These are phyloP conservation scores for Cynopterus brachyotis DNA, from an alignment of 2,113 vertebrate genomes.

Conservation along the genomic window DNA sequence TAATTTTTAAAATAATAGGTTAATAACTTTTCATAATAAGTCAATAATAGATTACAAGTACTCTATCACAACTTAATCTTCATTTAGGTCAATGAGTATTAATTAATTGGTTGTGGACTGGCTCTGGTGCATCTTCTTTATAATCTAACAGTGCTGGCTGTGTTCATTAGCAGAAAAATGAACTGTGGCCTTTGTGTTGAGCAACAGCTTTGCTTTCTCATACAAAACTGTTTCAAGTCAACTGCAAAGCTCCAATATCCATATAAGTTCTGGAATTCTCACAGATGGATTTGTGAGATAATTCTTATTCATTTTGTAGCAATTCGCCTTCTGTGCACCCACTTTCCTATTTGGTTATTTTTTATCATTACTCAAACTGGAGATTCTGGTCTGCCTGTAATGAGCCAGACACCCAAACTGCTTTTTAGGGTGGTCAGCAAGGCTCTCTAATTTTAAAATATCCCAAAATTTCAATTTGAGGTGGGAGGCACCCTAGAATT, in stretches of 20 bases:
- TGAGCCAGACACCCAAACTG: not conserved
- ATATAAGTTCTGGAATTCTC: not conserved
- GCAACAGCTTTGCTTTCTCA: not conserved
- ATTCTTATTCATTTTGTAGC: not conserved
- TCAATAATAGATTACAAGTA: not conserved
- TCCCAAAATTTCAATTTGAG: not conserved
- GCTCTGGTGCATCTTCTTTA: not conserved
- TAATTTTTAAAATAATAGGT: not conserved
- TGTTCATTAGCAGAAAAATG: not conserved
- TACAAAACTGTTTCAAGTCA: not conserved
- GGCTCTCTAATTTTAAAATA: not conserved
- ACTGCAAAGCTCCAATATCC: not conserved
- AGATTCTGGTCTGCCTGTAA: not conserved
- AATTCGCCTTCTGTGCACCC: not conserved
- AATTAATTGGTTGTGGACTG: not conserved
- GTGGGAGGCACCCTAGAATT: not conserved
- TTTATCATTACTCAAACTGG: not conserved
- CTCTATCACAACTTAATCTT: not conserved
- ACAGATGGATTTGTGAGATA: not conserved
- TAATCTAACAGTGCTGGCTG: accelerated
- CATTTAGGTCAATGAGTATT: not conserved
- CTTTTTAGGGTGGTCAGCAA: not conserved
- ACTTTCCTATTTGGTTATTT: not conserved
- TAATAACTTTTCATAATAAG: not conserved
- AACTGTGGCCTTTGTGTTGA: not conserved